Percentiles rank a stretch among this genome's conserved stretches.
Conservation (phyloP, 2,113 vertebrate genomes). For the Varanus komodoensis region DNA sequence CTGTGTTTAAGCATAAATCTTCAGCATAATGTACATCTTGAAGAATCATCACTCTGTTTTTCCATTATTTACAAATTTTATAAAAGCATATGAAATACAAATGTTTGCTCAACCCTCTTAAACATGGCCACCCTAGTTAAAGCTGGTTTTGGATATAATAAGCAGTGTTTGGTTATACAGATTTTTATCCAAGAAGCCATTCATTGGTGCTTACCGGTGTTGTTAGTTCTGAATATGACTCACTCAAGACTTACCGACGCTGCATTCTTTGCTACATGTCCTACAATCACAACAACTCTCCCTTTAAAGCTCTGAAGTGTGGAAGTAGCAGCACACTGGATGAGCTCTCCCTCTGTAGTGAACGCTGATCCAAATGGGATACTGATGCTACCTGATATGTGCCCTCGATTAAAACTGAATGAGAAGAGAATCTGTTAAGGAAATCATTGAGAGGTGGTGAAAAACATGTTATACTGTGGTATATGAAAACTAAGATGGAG, state of each 20-base stretch:
- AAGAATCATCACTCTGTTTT: too few relatives aligned
- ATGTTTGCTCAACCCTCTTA: not conserved
- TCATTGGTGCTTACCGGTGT: not conserved
- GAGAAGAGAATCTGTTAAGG: slow-evolving; percentile 76
- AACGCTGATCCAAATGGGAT: slow-evolving; percentile 87
- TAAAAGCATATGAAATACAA: not conserved
- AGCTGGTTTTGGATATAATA: not conserved
- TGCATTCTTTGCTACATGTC: slow-evolving; percentile 85
- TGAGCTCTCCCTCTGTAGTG: slow-evolving; percentile 85
- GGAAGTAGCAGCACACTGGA: slow-evolving; percentile 83
- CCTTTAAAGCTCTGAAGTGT: slow-evolving; percentile 88
- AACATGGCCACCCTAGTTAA: not conserved
- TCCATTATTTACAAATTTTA: not conserved
- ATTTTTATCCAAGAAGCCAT: not conserved
- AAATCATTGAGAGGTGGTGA: slow-evolving; percentile 27
- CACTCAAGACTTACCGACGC: slow-evolving; percentile 79
- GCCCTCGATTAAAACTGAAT: slow-evolving; percentile 91
- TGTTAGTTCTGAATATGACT: not conserved
- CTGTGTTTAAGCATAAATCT: too few relatives aligned
- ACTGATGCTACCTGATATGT: slow-evolving; percentile 94
- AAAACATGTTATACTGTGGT: not conserved
- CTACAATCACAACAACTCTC: slow-evolving; percentile 93
- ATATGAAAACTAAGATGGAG: not conserved
- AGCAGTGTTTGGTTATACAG: not conserved
- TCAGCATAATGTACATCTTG: too few relatives aligned